Base-by-base conservation (phyloP, 37 sponge, comb jelly and placozoan species). In the Crambe crambe region DNA sequence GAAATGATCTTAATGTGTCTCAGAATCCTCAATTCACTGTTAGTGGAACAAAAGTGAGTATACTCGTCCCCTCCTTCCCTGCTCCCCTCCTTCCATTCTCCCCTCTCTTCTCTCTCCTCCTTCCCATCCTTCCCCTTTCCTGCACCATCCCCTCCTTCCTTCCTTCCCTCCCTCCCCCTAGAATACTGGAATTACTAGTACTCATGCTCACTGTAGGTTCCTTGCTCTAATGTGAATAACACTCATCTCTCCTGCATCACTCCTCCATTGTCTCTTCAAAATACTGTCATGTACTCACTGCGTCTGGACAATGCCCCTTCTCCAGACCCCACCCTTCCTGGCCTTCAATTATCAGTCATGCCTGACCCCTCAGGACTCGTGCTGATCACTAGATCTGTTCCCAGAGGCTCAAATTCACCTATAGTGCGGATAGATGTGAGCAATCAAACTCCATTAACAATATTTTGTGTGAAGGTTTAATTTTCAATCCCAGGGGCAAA, bases 1-100 rank as follows among this genome's bases (percentile, higher is more conserved):
- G 89, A 51, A 65, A 39, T 29, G 58, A 77, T 62, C 56, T 88
- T 34, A 68, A 88, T 71, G 73, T 78, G 2, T 42, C 77, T 23
- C 62, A 74, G 29, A 17, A 76, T 22, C 84, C 89, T 41, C 23
- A 54, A 18, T 72, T 88, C 12, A 31, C 9, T 30, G 27, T 82
- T 12, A 76, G 51, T 76, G 60, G 30, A 32, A 37, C 17, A 21
- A 6, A 6, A 34, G 35, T 25, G 39, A 23, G 26, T 69, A 2
- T 18, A 12, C 56, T 54, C 56, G 12, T 54, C 18, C 56, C 56
- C 56, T 54, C 56, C 56, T 18, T 54, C 56, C 18, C 56, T 54
- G 17, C 56, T 12, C 51, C 12, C 12, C 51, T 47, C 51, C 12
- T 12, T 47, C 12, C 6, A 6, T 12, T 12, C 12, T 12, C 51